phyloP scores from a whole-genome alignment of 1,140 invertebrate genomes.

The Phortica variegata region DNA sequence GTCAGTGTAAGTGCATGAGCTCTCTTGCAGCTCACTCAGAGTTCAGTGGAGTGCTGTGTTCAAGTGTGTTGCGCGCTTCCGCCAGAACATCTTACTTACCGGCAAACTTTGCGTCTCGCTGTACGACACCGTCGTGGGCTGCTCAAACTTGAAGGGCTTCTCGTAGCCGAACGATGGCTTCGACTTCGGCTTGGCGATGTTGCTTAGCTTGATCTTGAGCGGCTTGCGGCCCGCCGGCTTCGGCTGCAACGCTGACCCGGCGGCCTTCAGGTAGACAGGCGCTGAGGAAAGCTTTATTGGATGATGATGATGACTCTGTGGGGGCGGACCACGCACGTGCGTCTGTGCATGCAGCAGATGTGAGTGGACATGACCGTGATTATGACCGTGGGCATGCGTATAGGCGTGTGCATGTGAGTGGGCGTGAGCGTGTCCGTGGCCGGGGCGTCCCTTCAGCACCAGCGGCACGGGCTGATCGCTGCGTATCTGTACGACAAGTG shows the following conservation, averaged over 20 bases:
- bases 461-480: constrained; percentile 49
- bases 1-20: constrained; percentile 5
- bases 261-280: constrained; percentile 38
- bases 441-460: constrained; percentile 41
- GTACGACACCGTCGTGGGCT: constrained; percentile 31
- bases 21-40: no score
- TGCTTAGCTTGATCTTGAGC: constrained; percentile 40
- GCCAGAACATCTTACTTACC: constrained; percentile 26
- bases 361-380: constrained; percentile 13
- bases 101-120: constrained; percentile 42
- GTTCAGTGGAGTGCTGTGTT: not conserved
- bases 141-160: constrained; percentile 49
- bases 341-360: constrained; percentile 18
- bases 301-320: constrained; percentile 23
- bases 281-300: constrained; percentile 35
- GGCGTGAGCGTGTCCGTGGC: not conserved
- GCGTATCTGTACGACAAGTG: constrained; percentile 48
- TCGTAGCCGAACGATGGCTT: constrained; percentile 46
- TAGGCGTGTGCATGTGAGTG: constrained; percentile 21
- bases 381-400: constrained; percentile 6
- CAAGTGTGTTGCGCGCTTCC: not conserved
- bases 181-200: constrained; percentile 31
- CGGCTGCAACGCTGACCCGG: constrained; percentile 1
- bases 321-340: constrained; percentile 20
- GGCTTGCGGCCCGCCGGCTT: constrained; percentile 33